Evolutionary conservation across 2,113 vertebrate genomes (phyloP).

Genomic region (Alethe diademata): DNA sequence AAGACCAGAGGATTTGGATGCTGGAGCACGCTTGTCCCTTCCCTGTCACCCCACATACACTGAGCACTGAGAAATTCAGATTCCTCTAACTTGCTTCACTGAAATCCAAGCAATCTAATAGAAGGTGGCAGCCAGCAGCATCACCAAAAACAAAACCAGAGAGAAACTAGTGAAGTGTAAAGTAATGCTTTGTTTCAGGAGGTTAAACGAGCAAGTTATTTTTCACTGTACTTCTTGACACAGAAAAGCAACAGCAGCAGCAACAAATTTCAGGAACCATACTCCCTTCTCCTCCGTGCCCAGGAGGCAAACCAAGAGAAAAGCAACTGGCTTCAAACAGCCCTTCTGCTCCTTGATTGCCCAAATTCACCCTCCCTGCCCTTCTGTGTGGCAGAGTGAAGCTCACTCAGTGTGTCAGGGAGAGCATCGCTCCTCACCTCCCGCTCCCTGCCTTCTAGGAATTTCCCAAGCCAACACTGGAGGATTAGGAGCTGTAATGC

Average conservation of each 20-base stretch:
- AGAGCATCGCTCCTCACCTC: not conserved
- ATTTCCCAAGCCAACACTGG: not conserved
- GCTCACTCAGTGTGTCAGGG: not conserved
- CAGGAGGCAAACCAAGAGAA: not conserved
- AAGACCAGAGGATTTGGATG: not conserved
- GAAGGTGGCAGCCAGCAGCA: not conserved
- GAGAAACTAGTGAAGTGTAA: not conserved
- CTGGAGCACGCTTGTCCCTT: not conserved
- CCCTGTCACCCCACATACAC: not conserved
- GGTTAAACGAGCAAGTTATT: not conserved
- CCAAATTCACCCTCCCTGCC: fast-evolving
- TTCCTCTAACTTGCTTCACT: not conserved
- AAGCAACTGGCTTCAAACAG: not conserved
- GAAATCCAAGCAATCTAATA: not conserved
- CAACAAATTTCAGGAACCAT: not conserved
- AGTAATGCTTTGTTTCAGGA: not conserved
- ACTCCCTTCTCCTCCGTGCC: not conserved
- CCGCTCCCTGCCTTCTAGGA: slow-evolving; percentile 51
- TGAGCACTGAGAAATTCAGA: not conserved
- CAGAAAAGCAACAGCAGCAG: not conserved
- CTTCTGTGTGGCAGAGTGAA: not conserved
- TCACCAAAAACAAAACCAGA: slow-evolving; percentile 3
- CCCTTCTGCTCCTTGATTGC: not conserved
- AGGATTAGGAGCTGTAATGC: slow-evolving; percentile 16
- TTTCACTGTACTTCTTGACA: not conserved